These are phyloP conservation scores for Platyrinchus mystaceus DNA, from an alignment of 2,797 vertebrate genomes.

Conservation along the genomic window DNA sequence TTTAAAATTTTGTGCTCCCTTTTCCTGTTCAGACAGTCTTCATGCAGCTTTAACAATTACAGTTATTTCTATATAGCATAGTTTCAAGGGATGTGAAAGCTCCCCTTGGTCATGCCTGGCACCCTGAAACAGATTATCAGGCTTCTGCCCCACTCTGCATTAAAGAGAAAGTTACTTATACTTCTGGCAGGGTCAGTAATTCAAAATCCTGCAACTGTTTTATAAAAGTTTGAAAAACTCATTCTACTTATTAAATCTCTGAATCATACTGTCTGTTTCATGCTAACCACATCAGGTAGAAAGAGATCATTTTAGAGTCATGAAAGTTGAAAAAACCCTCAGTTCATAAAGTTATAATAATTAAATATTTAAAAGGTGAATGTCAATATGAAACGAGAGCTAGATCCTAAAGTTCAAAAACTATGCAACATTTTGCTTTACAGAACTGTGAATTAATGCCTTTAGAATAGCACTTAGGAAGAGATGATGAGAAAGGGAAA, in stretches of 20 bases:
- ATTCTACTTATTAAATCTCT: background rate
- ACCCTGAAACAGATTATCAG: background rate
- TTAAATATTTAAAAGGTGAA: background rate
- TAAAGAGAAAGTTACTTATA: background rate
- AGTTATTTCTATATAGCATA: background rate
- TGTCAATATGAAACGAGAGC: background rate
- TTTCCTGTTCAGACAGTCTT: background rate
- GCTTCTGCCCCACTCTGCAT: background rate
- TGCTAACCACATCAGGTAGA: background rate
- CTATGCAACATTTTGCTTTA: background rate
- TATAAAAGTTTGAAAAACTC: background rate
- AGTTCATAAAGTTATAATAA: background rate
- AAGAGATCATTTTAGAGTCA: background rate
- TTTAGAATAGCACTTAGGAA: background rate
- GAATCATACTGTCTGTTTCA: background rate
- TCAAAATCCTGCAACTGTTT: background rate
- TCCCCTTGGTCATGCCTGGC: rapidly evolving
- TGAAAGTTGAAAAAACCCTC: background rate
- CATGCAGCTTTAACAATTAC: background rate
- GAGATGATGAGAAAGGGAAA: background rate
- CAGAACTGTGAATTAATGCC: background rate
- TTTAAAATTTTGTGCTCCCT: background rate
- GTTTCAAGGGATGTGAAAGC: background rate
- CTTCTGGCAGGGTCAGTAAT: background rate
- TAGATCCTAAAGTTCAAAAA: background rate